These are phyloP conservation scores for Sus scrofa DNA, from an alignment of 2,113 vertebrate genomes.

Conservation along the genomic window DNA sequence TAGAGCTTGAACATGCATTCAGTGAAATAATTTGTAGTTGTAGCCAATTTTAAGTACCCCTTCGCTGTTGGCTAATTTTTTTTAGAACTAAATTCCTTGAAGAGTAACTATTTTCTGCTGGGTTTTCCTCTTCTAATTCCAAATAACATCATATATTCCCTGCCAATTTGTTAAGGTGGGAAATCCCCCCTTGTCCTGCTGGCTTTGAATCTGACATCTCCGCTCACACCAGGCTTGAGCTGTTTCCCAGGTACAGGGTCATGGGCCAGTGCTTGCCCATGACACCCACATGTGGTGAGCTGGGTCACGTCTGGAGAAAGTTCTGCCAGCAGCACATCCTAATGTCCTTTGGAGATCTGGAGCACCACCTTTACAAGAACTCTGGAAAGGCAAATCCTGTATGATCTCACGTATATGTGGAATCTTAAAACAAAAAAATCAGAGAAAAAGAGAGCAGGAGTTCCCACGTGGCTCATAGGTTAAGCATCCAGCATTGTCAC, in stretches of 20 bases:
- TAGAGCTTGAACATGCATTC: not conserved
- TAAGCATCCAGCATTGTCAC: no score
- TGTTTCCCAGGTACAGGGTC: not conserved
- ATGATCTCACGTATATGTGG: not conserved
- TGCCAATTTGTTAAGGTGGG: not conserved
- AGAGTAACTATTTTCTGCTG: not conserved
- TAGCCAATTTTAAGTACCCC: not conserved
- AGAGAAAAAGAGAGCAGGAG: not conserved
- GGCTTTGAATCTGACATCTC: not conserved
- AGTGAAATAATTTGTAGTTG: not conserved
- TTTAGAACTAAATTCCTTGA: conserved; percentile 39
- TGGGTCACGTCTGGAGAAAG: not conserved
- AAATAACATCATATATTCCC: not conserved
- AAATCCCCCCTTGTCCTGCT: not conserved
- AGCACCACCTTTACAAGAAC: no score
- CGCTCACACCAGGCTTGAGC: not conserved
- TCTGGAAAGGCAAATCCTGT: not conserved
- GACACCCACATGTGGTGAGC: not conserved
- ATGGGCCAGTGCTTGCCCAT: not conserved
- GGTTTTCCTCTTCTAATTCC: not conserved
- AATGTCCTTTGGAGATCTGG: not conserved
- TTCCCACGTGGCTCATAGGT: no score
- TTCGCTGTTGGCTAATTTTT: not conserved
- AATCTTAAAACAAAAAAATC: not conserved
- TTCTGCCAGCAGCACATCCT: not conserved